Percentiles rank a stretch among this genome's conserved stretches.
Conservation (phyloP, 1,140 invertebrate species). For the Pantala flavescens region DNA sequence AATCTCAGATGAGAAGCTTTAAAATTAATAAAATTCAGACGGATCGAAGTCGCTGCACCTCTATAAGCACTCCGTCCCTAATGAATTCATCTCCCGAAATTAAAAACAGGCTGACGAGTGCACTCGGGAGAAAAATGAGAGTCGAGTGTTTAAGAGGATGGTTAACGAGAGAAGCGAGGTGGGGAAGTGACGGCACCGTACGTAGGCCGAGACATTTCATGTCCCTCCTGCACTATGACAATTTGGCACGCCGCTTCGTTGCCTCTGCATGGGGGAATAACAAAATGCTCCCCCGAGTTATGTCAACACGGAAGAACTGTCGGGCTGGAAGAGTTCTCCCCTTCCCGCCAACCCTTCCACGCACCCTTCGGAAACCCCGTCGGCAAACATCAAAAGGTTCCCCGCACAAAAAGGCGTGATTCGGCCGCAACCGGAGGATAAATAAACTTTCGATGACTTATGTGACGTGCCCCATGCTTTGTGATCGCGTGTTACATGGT, state of each 20-base stretch:
- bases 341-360: background rate
- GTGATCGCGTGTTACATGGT: no score
- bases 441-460: background rate
- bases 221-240: background rate
- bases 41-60: no score
- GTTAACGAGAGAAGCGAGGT: no score
- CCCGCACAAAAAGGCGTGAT: background rate
- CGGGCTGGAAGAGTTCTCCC: background rate
- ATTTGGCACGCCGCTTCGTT: background rate
- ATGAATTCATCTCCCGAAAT: no score
- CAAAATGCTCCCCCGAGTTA: constrained; percentile 4
- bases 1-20: no score
- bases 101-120: no score
- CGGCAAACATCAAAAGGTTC: background rate
- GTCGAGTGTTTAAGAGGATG: no score
- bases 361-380: background rate
- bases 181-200: background rate
- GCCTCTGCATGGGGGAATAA: background rate
- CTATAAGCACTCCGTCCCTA: no score
- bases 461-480: background rate
- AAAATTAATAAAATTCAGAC: no score
- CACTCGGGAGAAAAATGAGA: no score
- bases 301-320: background rate
- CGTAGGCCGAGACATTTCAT: background rate
- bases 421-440: background rate